phyloP scores from a whole-genome alignment of 1,140 invertebrate genomes.

The Leptopilina boulardi region DNA sequence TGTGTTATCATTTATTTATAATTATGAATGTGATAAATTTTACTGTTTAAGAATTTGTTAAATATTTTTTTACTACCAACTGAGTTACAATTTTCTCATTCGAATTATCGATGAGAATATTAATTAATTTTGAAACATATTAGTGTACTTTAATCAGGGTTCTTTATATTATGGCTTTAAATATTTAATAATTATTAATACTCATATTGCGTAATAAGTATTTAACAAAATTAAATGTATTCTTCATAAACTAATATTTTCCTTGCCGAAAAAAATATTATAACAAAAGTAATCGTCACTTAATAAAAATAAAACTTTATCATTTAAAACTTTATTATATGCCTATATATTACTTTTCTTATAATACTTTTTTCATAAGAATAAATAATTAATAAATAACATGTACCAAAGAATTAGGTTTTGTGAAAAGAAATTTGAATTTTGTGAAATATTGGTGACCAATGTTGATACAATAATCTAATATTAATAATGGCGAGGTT shows the following conservation, averaged over 20 bases:
- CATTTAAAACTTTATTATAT: too few relatives aligned
- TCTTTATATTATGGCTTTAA: conserved; percentile 18
- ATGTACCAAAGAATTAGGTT: conserved; percentile 28
- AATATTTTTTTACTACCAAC: not conserved
- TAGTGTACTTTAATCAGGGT: not conserved
- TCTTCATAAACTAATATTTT: not conserved
- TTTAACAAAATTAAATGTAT: conserved; percentile 1
- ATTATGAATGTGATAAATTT: not conserved
- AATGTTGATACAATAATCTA: conserved; percentile 62
- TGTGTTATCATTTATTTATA: not conserved
- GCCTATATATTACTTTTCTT: too few relatives aligned
- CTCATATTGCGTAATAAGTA: not conserved
- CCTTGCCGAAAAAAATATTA: too few relatives aligned
- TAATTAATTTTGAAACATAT: not conserved
- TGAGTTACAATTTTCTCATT: not conserved
- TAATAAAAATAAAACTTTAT: too few relatives aligned
- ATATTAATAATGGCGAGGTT: conserved; percentile 34
- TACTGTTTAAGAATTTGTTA: not conserved
- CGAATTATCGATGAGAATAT: not conserved
- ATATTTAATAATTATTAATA: not conserved
- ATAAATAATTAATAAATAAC: not conserved
- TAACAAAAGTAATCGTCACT: too few relatives aligned
- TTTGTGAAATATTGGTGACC: conserved; percentile 50
- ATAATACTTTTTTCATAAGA: not conserved
- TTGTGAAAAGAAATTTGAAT: conserved; percentile 1